A percentile compares a stretch with the other conserved stretches of the same genome.
phyloP scores from a whole-genome alignment of 2,888 invertebrate species.

The Andrena bucephala region DNA sequence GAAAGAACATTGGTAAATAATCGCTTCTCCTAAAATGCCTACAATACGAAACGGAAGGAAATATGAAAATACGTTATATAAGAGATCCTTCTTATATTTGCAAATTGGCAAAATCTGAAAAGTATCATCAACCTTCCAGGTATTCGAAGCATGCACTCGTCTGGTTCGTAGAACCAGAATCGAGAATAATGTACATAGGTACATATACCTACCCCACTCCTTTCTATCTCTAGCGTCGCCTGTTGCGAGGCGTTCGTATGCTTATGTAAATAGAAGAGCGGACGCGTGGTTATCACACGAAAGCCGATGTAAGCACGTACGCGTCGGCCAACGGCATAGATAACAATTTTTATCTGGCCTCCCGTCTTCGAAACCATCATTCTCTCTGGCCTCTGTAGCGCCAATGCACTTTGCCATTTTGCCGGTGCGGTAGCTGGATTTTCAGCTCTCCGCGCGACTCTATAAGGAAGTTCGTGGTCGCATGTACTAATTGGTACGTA shows the following conservation, averaged over 20 bases:
- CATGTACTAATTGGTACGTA: neutral
- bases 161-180: slow-evolving; percentile 6
- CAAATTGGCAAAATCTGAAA: too few relatives aligned
- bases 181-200: slow-evolving; percentile 7
- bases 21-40: too few relatives aligned
- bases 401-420: slow-evolving; percentile 52
- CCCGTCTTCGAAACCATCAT: slow-evolving; percentile 46
- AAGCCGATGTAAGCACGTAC: slow-evolving; percentile 64
- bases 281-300: slow-evolving; percentile 64
- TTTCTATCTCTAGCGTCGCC: slow-evolving; percentile 18
- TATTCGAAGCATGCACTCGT: neutral
- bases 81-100: too few relatives aligned
- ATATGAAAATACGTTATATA: too few relatives aligned
- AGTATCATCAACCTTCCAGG: too few relatives aligned
- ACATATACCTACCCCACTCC: slow-evolving; percentile 3
- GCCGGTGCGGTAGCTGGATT: slow-evolving; percentile 25
- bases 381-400: slow-evolving; percentile 40
- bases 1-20: too few relatives aligned
- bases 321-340: slow-evolving; percentile 59
- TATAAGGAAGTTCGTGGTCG: neutral
- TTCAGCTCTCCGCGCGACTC: slow-evolving; percentile 3
- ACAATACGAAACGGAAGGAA: too few relatives aligned
- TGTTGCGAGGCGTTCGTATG: slow-evolving; percentile 36
- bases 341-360: slow-evolving; percentile 64
- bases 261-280: slow-evolving; percentile 67